Percentiles rank a stretch among this genome's conserved stretches.
These are phyloP conservation scores for Urocynchramus pylzowi DNA, from an alignment of 2,113 vertebrate genomes.

Conservation along the genomic window DNA sequence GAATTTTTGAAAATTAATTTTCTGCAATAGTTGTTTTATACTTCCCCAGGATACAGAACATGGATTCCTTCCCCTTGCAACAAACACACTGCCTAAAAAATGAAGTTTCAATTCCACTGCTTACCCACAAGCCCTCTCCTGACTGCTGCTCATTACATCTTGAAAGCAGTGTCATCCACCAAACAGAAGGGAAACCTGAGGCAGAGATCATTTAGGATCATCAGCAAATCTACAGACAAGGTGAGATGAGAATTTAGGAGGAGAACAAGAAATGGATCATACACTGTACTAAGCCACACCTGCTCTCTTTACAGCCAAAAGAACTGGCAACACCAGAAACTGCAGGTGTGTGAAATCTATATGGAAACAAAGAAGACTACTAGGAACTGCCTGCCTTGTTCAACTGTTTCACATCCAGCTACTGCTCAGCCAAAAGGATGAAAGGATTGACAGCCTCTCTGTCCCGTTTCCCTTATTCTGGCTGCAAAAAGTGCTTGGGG, in stretches of 20 bases:
- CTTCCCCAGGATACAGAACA: not conserved
- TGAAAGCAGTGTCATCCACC: not conserved
- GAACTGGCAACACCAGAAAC: not conserved
- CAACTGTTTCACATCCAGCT: not conserved
- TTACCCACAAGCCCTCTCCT: not conserved
- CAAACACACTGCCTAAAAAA: not conserved
- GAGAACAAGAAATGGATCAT: not conserved
- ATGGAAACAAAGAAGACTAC: not conserved
- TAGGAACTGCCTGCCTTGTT: not conserved
- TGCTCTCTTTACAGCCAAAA: not conserved
- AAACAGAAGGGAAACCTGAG: not conserved
- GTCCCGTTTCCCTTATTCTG: not conserved
- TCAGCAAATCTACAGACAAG: not conserved
- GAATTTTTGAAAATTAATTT: not conserved
- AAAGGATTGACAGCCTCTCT: not conserved
- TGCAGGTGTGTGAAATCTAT: fast-evolving
- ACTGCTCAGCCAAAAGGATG: not conserved
- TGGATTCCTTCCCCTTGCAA: not conserved
- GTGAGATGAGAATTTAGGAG: not conserved
- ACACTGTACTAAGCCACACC: not conserved
- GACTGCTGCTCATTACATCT: not conserved
- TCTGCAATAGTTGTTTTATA: not conserved
- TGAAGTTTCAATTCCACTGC: not conserved
- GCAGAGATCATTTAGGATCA: not conserved
- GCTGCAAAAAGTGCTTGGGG: not conserved